Conservation (phyloP, 2,113 vertebrate species). For the Scytalopus superciliaris region DNA sequence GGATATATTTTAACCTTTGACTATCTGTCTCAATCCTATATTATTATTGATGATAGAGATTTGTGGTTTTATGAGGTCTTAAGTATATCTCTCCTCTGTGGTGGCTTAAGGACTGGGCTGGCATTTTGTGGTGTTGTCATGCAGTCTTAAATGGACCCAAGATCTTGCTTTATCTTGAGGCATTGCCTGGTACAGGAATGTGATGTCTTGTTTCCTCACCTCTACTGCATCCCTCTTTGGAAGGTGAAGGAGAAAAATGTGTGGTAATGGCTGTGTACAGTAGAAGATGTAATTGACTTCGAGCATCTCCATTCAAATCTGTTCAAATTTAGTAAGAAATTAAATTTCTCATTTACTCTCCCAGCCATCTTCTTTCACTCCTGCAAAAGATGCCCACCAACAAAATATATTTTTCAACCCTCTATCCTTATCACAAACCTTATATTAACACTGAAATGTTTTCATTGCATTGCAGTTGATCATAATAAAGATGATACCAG, state of each 20-base stretch:
- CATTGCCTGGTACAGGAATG: background rate
- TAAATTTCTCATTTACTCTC: background rate
- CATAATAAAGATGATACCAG: background rate
- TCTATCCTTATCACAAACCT: background rate
- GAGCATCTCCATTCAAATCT: background rate
- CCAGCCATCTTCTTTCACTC: background rate
- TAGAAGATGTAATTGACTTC: background rate
- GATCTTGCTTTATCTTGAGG: background rate
- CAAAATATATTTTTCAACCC: background rate
- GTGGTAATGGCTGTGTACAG: background rate
- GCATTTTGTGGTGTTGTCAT: background rate
- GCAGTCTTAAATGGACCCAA: background rate
- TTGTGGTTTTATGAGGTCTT: background rate
- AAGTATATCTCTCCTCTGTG: background rate
- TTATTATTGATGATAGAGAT: background rate
- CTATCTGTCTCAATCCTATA: background rate
- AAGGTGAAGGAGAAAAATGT: background rate
- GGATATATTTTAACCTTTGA: background rate
- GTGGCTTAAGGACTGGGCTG: background rate
- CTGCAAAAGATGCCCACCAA: background rate
- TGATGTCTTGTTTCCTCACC: background rate
- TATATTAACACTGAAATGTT: background rate
- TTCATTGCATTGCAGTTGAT: background rate
- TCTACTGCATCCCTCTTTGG: background rate
- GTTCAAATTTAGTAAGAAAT: background rate